These are phyloP conservation scores for Notothenia coriiceps DNA, from an alignment of 2,113 vertebrate genomes.

Conservation along the genomic window DNA sequence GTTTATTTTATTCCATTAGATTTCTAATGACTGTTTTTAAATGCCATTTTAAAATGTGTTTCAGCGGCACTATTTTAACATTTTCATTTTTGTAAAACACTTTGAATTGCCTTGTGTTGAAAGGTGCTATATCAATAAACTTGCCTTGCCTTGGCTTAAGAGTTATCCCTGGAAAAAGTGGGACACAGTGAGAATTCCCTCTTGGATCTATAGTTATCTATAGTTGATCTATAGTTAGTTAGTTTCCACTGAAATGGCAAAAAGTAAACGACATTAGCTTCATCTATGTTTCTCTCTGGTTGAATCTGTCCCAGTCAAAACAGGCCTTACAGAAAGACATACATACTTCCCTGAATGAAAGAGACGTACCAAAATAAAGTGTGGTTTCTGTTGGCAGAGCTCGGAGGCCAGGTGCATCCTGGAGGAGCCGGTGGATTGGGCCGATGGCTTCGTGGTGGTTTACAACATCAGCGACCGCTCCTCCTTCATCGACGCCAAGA, in stretches of 20 bases:
- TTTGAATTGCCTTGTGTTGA: too few species aligned
- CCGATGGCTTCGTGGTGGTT: slow-evolving; percentile 84
- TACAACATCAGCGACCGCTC: slow-evolving; percentile 84
- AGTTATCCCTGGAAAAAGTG: not conserved
- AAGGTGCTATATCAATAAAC: too few species aligned
- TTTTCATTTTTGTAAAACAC: too few species aligned
- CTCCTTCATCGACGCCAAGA: slow-evolving; percentile 83
- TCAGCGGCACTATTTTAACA: too few species aligned
- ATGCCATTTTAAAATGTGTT: too few species aligned
- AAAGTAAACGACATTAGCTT: not conserved
- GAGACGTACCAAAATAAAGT: not conserved
- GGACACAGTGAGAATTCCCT: not conserved
- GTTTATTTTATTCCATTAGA: too few species aligned
- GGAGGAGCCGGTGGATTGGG: slow-evolving; percentile 85
- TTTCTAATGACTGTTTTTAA: too few species aligned
- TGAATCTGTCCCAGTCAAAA: not conserved
- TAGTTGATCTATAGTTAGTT: not conserved
- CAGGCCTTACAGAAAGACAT: not conserved
- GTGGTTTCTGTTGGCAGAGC: slow-evolving; percentile 59
- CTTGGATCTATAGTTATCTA: not conserved
- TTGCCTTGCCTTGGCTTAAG: too few species aligned
- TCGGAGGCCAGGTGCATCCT: slow-evolving; percentile 76
- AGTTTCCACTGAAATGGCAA: not conserved
- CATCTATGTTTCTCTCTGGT: not conserved
- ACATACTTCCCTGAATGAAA: not conserved